Evolutionary conservation across 2,888 invertebrate species (phyloP), one percentile per base, ranked within the genome.

Genomic region (Lasioglossum marginatum): DNA sequence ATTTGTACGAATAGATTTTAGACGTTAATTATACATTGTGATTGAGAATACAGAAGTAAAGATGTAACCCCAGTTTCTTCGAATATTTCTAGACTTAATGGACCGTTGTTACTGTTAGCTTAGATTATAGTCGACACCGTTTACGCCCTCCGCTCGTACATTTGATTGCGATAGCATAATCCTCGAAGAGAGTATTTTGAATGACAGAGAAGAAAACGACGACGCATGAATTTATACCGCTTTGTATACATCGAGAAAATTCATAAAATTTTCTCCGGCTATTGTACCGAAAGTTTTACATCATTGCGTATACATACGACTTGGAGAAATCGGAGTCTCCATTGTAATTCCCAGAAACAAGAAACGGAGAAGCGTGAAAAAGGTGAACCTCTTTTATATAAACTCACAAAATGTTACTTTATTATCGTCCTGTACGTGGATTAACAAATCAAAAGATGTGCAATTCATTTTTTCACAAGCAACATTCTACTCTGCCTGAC

Each of bases 161-260:
- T 82, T 78, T 89, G 74, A 82, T 86, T 84, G 82, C 87, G 84
- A 84, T 81, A 86, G 73, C 83, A 83, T 79, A 43, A 82, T 66
- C 66, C 79, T 83, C 68, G 73, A 87, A 87, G 66, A 77, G n/a
- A 73, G 52, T 86, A 85, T 82, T 87, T 80, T 87, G 63, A 75
- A 60, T 74, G 77, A 77, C 40, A 45, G 31, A 60, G 63, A 75
- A 63, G 57, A 14, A 77, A 66, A 40, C 34, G 63, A 71, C 72
- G 79, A 48, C 37, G 79, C 45, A 81, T 73, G 48, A 60, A 72
- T 86, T 86, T 83, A 60, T 87, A 87, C 71, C 40, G 73, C 70
- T 85, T 87, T 87, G 72, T 75, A 82, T 79, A 71, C 43, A 52
- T 16, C 10, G 37, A 81, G 60, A 34, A 37, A 57, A 79, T 85